These are phyloP conservation scores for Acipenser oxyrinchus DNA, from an alignment of 2,797 vertebrate species.

Conservation along the genomic window DNA sequence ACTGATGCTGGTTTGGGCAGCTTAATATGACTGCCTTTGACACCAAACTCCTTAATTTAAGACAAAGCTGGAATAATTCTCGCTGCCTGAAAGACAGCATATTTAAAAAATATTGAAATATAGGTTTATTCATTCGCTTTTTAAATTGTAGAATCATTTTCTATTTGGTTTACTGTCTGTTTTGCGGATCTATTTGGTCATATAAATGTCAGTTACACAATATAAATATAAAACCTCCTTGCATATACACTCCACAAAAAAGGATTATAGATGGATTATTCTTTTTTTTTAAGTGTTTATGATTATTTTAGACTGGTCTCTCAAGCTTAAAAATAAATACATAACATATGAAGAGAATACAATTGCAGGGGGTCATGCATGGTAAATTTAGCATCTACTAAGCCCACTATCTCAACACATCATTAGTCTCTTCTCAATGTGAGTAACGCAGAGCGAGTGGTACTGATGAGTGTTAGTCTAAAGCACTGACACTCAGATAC, in stretches of 20 bases:
- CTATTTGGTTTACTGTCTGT: too few species aligned
- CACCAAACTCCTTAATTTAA: too few species aligned
- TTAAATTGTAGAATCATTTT: neutral
- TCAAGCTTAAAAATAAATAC: conserved; percentile 11
- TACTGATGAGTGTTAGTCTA: neutral
- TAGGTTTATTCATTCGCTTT: neutral
- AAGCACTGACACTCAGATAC: conserved; percentile 15
- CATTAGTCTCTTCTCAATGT: neutral
- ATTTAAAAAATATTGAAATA: too few species aligned
- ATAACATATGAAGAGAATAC: conserved; percentile 7
- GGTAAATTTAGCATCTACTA: conserved; percentile 25
- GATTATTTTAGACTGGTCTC: neutral
- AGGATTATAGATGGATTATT: neutral
- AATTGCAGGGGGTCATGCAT: conserved; percentile 18
- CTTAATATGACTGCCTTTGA: conserved; percentile 11
- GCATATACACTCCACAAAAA: too few species aligned
- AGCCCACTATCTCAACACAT: neutral
- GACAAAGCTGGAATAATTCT: too few species aligned
- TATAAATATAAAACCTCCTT: too few species aligned
- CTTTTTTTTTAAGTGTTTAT: neutral
- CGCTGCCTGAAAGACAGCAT: too few species aligned
- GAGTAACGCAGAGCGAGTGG: neutral
- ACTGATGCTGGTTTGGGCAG: neutral
- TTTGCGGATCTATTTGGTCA: too few species aligned
- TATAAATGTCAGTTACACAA: too few species aligned